A percentile compares a stretch with the other conserved stretches of the same genome.
These are phyloP conservation scores for Balanococcus diminutus DNA, from an alignment of 2,888 invertebrate genomes.

Conservation along the genomic window DNA sequence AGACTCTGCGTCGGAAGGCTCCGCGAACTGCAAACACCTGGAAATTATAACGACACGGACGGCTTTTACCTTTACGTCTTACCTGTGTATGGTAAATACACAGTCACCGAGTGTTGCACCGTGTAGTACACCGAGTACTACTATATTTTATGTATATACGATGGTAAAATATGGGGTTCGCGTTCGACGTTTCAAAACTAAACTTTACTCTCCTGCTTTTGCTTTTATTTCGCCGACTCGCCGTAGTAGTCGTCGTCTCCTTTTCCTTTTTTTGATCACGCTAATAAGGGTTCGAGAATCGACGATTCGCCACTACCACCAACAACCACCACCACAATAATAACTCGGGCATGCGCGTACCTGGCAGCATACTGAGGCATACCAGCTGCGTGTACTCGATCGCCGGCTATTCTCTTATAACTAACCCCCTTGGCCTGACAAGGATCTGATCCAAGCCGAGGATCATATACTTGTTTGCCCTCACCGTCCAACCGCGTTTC, in stretches of 20 bases:
- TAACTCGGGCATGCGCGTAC: not conserved
- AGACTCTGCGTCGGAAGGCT: not conserved
- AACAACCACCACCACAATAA: not conserved
- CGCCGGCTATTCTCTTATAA: not conserved
- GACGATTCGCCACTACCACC: not conserved
- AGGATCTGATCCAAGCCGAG: not conserved
- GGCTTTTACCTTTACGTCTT: conserved; percentile 13
- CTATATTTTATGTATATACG: not conserved
- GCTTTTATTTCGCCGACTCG: too few relatives aligned
- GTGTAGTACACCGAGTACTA: not conserved
- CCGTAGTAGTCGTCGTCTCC: not conserved
- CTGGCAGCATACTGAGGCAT: not conserved
- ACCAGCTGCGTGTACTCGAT: not conserved
- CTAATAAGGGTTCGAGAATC: conserved; percentile 33
- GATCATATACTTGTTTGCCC: conserved; percentile 4
- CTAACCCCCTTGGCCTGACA: not conserved
- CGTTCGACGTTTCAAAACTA: not conserved
- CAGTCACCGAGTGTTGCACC: not conserved
- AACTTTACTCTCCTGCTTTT: conserved; percentile 10
- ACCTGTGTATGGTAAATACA: not conserved
- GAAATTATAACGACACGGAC: conserved; percentile 45
- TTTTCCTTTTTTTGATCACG: not conserved
- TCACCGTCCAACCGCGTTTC: conserved; percentile 43
- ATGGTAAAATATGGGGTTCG: conserved; percentile 7
- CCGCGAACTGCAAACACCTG: conserved; percentile 45